Evolutionary conservation across 1,140 invertebrate species (phyloP).

Genomic region (Pachypsylla venusta): DNA sequence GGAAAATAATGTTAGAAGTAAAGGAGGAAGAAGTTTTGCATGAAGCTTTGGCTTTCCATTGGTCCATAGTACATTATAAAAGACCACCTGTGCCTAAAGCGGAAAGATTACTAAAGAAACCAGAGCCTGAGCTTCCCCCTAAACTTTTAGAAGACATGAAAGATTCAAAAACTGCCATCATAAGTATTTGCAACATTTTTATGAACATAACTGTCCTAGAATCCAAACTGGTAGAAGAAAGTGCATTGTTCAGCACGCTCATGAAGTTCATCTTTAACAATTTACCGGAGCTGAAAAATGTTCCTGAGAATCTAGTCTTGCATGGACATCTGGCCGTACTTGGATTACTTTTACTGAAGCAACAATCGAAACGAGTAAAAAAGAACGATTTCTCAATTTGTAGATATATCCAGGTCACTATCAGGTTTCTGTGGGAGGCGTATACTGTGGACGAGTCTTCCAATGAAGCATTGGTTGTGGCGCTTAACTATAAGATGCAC

Average conservation of each 20-base stretch:
- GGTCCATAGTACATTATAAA: conserved; percentile 73
- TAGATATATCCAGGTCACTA: conserved; percentile 70
- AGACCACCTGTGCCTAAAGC: conserved; percentile 60
- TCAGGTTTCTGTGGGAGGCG: conserved; percentile 82
- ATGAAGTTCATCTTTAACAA: conserved; percentile 76
- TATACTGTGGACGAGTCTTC: conserved; percentile 75
- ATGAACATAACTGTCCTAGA: conserved; percentile 85
- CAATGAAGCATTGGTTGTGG: conserved; percentile 57
- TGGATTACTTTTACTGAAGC: conserved; percentile 66
- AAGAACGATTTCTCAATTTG: conserved; percentile 77
- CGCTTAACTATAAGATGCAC: conserved; percentile 66
- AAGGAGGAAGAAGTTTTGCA: conserved; percentile 65
- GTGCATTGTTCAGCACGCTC: conserved; percentile 55
- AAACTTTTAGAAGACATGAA: conserved; percentile 61
- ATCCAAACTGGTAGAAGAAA: conserved; percentile 60
- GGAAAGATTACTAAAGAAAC: conserved; percentile 53
- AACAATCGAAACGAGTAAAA: conserved; percentile 61
- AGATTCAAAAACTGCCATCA: conserved; percentile 63
- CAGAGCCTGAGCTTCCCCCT: conserved; percentile 52
- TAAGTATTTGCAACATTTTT: conserved; percentile 75
- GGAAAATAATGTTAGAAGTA: conserved; percentile 60
- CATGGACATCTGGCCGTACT: conserved; percentile 70
- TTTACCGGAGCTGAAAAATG: conserved; percentile 66
- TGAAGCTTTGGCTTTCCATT: conserved; percentile 65
- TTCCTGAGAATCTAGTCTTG: conserved; percentile 65